Evolutionary conservation across 2,797 vertebrate genomes (phyloP).

Genomic region (Anabacerthia variegaticeps): DNA sequence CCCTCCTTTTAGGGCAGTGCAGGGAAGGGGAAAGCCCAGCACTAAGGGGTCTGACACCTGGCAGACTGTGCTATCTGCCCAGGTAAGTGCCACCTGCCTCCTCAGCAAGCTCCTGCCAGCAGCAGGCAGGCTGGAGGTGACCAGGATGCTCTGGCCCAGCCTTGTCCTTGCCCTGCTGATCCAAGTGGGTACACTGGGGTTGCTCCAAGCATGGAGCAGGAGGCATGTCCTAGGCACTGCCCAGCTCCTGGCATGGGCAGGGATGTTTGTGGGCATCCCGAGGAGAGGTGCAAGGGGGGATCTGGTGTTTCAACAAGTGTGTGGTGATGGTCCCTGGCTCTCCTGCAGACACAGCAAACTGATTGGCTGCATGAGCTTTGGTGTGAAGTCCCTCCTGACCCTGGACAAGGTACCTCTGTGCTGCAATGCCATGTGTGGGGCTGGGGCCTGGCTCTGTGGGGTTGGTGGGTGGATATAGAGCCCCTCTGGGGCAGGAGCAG

Average conservation of each 20-base stretch:
- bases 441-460: background rate
- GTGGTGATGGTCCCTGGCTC: background rate
- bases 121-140: background rate
- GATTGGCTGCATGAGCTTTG: slow-evolving; percentile 91
- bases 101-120: background rate
- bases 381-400: slow-evolving; percentile 83
- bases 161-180: background rate
- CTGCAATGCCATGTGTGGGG: background rate
- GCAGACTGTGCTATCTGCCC: background rate
- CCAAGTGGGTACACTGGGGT: fast-evolving
- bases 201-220: background rate
- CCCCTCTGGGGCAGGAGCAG: background rate
- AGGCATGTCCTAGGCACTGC: background rate
- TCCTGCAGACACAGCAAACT: slow-evolving; percentile 66
- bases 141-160: background rate
- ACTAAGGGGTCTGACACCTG: background rate
- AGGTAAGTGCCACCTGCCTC: background rate
- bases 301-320: fast-evolving
- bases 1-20: background rate
- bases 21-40: background rate
- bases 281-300: background rate
- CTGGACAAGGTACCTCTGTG: slow-evolving; percentile 76
- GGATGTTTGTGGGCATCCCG: background rate
- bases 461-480: background rate
- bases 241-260: background rate